Conservation (phyloP, 1,140 invertebrate genomes). For the Coboldia fuscipes region DNA sequence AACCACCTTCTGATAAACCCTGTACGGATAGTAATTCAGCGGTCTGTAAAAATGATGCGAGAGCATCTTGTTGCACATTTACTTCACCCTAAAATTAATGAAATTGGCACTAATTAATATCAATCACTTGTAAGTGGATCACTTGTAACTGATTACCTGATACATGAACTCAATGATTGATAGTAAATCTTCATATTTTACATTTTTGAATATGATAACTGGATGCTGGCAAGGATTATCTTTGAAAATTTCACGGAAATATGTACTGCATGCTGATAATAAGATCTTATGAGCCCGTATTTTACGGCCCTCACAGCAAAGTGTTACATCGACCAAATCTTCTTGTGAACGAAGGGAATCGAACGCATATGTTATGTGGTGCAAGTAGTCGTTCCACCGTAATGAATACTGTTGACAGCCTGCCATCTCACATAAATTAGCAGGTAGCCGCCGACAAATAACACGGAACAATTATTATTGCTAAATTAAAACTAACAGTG, state of each 20-base stretch:
- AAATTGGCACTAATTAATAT: no score
- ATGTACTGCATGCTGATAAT: conserved; percentile 61
- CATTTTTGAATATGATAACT: conserved; percentile 67
- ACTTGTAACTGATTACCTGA: no score
- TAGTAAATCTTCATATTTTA: conserved; percentile 57
- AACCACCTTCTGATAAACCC: conserved; percentile 43
- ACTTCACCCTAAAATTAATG: conserved; percentile 45
- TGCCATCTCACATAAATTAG: conserved; percentile 15
- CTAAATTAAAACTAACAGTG: no score
- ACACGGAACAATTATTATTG: no score
- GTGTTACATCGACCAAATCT: conserved; percentile 66
- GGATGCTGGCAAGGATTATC: conserved; percentile 71
- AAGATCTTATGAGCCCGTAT: conserved; percentile 69
- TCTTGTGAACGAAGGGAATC: conserved; percentile 52
- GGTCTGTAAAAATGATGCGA: conserved; percentile 67
- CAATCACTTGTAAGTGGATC: no score
- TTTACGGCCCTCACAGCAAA: conserved; percentile 62
- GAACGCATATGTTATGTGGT: conserved; percentile 52
- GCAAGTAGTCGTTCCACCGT: conserved; percentile 54
- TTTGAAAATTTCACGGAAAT: conserved; percentile 64
- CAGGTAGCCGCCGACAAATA: no score
- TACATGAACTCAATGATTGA: conserved; percentile 74
- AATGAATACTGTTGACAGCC: conserved; percentile 43
- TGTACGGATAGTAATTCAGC: conserved; percentile 74
- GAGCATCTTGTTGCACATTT: conserved; percentile 70